Percentiles rank a stretch among this genome's conserved stretches.
Evolutionary conservation across 1,140 invertebrate genomes (phyloP).

Genomic region (Drosophila truncata): DNA sequence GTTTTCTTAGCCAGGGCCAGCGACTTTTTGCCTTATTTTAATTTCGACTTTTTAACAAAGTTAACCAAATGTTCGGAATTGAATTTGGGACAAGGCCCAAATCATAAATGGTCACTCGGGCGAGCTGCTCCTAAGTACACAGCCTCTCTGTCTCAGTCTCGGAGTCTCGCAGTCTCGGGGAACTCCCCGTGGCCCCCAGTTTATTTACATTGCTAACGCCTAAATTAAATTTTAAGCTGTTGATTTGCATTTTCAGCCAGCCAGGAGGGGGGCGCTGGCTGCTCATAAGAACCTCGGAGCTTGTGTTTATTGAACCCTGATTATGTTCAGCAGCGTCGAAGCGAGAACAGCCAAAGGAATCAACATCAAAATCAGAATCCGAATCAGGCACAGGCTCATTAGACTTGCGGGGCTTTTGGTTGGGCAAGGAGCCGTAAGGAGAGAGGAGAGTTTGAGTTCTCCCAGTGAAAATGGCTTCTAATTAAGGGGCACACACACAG

Average conservation of each 20-base stretch:
- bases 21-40: conserved; percentile 72
- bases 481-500: conserved; percentile 62
- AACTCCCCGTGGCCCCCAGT: conserved; percentile 4
- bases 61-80: conserved; percentile 77
- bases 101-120: conserved; percentile 70
- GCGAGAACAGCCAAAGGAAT: conserved; percentile 45
- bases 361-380: conserved; percentile 51
- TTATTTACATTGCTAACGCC: conserved; percentile 75
- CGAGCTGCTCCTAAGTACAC: conserved; percentile 74
- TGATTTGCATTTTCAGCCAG: conserved; percentile 77
- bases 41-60: conserved; percentile 83
- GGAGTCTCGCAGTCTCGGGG: background rate
- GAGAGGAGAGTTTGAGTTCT: conserved; percentile 8
- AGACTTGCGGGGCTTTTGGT: conserved; percentile 34
- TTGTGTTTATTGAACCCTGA: conserved; percentile 79
- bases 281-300: conserved; percentile 8
- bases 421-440: background rate
- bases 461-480: conserved; percentile 62
- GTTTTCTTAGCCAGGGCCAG: conserved; percentile 10
- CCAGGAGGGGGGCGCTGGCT: background rate
- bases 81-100: conserved; percentile 67
- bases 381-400: conserved; percentile 67
- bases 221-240: conserved; percentile 83
- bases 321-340: conserved; percentile 53
- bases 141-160: conserved; percentile 12